A percentile compares a stretch with the other conserved stretches of the same genome.
These are phyloP conservation scores for Chrysina gloriosa DNA, from an alignment of 2,888 invertebrate genomes.

Conservation along the genomic window DNA sequence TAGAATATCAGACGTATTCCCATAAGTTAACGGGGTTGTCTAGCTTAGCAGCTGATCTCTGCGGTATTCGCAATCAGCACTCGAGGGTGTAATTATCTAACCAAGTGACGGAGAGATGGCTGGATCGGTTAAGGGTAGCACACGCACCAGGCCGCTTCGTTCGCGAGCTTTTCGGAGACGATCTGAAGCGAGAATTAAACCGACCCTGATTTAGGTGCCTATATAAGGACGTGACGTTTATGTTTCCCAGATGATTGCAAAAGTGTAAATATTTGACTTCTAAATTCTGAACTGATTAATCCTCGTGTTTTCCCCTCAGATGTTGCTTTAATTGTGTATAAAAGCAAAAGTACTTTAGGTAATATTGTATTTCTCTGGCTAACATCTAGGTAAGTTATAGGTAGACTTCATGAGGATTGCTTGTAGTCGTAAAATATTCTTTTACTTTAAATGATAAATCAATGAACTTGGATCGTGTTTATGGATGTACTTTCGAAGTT, in stretches of 20 bases:
- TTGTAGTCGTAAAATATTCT: background rate
- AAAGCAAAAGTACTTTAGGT: constrained; percentile 19
- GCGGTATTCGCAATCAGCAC: constrained; percentile 58
- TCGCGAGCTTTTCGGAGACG: constrained; percentile 45
- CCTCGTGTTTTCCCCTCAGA: constrained; percentile 13
- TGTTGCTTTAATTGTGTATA: constrained; percentile 21
- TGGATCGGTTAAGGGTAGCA: constrained; percentile 44
- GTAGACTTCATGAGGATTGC: background rate
- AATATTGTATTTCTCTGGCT: background rate
- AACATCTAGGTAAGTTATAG: constrained; percentile 9
- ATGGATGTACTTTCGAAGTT: background rate
- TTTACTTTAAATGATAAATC: constrained; percentile 5
- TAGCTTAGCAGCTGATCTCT: constrained; percentile 54
- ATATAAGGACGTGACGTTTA: constrained; percentile 48
- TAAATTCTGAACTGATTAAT: constrained; percentile 33
- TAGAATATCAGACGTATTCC: constrained; percentile 40
- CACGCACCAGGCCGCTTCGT: constrained; percentile 25
- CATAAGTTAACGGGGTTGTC: constrained; percentile 39
- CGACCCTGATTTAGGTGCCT: constrained; percentile 49
- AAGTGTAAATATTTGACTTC: constrained; percentile 41
- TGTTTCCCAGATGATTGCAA: constrained; percentile 50
- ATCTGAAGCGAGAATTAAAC: constrained; percentile 46
- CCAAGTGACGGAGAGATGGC: constrained; percentile 47
- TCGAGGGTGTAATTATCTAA: constrained; percentile 59
- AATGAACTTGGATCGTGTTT: background rate